Conservation (phyloP, 2,888 invertebrate species). For the Mamestra brassicae region DNA sequence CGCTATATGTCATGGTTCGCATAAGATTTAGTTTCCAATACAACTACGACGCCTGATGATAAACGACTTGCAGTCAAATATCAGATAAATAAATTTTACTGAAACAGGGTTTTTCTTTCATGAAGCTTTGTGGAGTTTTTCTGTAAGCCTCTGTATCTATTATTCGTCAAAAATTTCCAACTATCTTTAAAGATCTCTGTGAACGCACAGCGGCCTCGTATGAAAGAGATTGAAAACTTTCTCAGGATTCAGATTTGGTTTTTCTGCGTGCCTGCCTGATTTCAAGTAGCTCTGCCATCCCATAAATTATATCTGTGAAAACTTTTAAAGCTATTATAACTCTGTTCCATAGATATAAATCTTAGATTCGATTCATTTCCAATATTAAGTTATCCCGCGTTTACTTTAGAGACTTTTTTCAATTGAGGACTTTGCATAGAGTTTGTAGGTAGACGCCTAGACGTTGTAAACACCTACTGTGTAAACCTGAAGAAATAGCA, state of each 20-base stretch:
- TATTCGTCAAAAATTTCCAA: slow-evolving; percentile 55
- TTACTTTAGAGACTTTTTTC: slow-evolving; percentile 46
- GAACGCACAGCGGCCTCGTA: slow-evolving; percentile 70
- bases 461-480: slow-evolving; percentile 17
- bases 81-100: slow-evolving; percentile 73
- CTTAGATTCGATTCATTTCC: slow-evolving; percentile 60
- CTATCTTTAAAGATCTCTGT: slow-evolving; percentile 68
- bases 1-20: slow-evolving; percentile 79
- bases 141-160: slow-evolving; percentile 46
- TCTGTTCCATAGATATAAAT: slow-evolving; percentile 74
- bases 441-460: slow-evolving; percentile 3
- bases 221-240: slow-evolving; percentile 77
- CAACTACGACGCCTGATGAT: slow-evolving; percentile 78
- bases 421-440: slow-evolving; percentile 16
- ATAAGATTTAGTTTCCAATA: slow-evolving; percentile 82
- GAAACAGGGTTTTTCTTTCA: slow-evolving; percentile 64
- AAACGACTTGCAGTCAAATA: slow-evolving; percentile 79
- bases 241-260: slow-evolving; percentile 77
- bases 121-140: slow-evolving; percentile 27
- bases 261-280: slow-evolving; percentile 79
- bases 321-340: slow-evolving; percentile 79
- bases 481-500: slow-evolving; percentile 16
- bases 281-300: slow-evolving; percentile 73
- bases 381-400: slow-evolving; percentile 52
- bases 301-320: slow-evolving; percentile 80